Evolutionary conservation across 2,888 invertebrate species (phyloP).

Genomic region (Drosophila cognata): DNA sequence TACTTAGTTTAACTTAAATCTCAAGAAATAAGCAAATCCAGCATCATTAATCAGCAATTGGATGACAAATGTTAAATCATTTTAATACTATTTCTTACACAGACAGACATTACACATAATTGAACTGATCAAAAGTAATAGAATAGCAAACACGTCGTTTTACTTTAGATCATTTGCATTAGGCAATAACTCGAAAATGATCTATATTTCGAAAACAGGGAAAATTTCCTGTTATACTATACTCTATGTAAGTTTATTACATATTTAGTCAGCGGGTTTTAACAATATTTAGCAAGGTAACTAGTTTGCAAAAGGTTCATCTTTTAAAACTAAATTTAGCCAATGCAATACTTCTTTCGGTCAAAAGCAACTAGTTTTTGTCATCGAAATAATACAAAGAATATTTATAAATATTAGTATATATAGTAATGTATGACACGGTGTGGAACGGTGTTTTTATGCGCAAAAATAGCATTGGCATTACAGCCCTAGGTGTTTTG

Average conservation of each 20-base stretch:
- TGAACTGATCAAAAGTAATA: constrained; percentile 1
- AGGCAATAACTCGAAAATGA: constrained; percentile 14
- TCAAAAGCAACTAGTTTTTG: constrained; percentile 71
- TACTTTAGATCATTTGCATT: neutral
- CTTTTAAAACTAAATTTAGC: constrained; percentile 55
- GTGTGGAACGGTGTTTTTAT: constrained; percentile 51
- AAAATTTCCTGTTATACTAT: constrained; percentile 10
- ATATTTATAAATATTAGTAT: constrained; percentile 58
- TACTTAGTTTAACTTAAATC: neutral
- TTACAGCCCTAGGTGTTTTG: constrained; percentile 52
- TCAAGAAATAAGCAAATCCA: neutral
- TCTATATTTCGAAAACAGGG: constrained; percentile 21
- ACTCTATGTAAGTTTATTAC: constrained; percentile 18
- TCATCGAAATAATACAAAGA: constrained; percentile 59
- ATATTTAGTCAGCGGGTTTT: constrained; percentile 33
- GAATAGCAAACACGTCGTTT: neutral
- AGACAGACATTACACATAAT: constrained; percentile 2
- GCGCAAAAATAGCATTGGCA: constrained; percentile 52
- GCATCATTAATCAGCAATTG: neutral
- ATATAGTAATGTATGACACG: constrained; percentile 59
- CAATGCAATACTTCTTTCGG: constrained; percentile 59
- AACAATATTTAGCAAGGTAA: constrained; percentile 44
- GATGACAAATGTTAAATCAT: neutral
- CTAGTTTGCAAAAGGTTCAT: constrained; percentile 45
- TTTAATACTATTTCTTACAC: neutral